Base-by-base conservation (phyloP, 2,797 vertebrate species). In the Sebastes glaucus region DNA sequence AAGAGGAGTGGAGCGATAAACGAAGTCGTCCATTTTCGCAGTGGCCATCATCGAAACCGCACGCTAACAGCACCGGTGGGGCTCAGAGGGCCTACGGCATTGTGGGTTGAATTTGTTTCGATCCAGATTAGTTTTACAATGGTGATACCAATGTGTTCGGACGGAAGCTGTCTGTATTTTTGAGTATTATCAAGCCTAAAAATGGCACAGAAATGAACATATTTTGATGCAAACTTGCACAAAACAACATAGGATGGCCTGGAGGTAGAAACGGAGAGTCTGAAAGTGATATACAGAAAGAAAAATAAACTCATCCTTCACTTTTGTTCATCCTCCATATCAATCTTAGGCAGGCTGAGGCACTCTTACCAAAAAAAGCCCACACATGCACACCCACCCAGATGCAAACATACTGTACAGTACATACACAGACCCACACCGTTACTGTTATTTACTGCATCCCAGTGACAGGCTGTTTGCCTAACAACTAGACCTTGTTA, bases 371-470 rank as follows among this genome's bases (percentile, higher is more conserved):
- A 9, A 60, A 67, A 60, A 67, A 60, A 79, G 83, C 59, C 64
- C 71, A 81, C 81, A 85, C 84, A 83, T 63, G 25, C 68, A 78
- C 78, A 70, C 30, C 30, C 69, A 80, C 64, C 62, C 80, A 88
- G 84, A 90, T 82, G 80, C 81, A 85, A 10, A 79, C 74, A 73
- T 28, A 66, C 53, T 81, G 84, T 76, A 82, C 61, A 49, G 46
- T 49, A 20, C 46, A 57, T 78, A 62, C 46, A 74, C 42, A 78
- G 56, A 85, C 67, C 73, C 69, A 28, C 70, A 86, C 57, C 22
- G 13, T 81, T 55, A 49, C 61, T 13, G 70, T 95, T 95, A 96
- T 96, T 96, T 95, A 96, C 92, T 89, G 91, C 82, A 52, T 91
- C 90, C 84, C 78, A 30, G 94, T 85, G 94, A 93, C 81, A 22